Evolutionary conservation across 1,140 invertebrate species (phyloP), one percentile per base, ranked within the genome.

Genomic region (Caligus rogercresseyi): DNA sequence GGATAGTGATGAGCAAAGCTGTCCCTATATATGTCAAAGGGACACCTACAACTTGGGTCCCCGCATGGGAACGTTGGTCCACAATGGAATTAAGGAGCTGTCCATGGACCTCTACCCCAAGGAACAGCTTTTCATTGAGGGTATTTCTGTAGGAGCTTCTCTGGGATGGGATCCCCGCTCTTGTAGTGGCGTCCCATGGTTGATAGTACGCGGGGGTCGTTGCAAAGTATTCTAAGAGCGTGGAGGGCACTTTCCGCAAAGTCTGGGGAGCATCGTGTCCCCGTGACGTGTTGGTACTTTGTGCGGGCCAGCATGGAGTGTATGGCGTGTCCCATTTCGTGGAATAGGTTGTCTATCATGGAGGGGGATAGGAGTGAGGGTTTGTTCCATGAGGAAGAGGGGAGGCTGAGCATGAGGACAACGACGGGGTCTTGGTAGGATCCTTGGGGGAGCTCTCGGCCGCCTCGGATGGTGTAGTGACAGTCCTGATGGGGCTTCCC

Each of bases 291-390:
- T 66, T 81, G 79, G 69, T 78, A 80, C 55, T 72, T 72, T 25
- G 78, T 82, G 64, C 89, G 79, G 4, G 86, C 95, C 58, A 99
- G 73, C 91, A 98, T 98, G 3, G 94, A 98, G 74, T 98, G 96
- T 78, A 99, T 85, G 3, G 95, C 96, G 77, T 99, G 96, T 0
- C 95, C 95, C 85, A 97, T 88, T 78, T 98, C 95, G 71, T 99
- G 96, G 74, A 98, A 98, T 24, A 98, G 75, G 76, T 97, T 98
- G 72, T 98, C 93, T 13, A 97, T 83, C 65, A 86, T 83, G 15
- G 81, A 78, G 0, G 87, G 85, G 26, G 80, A 82, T 19, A 98
- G 75, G 31, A 96, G 74, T 25, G 86, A 84, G 1, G 90, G 91
- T 14, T 25, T 80, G 0, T 78, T 79, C 78, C 83, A 84, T 64